A percentile compares a stretch with the other conserved stretches of the same genome.
Evolutionary conservation across 2,888 invertebrate species (phyloP).

Genomic region (Dorcus parallelipipedus): DNA sequence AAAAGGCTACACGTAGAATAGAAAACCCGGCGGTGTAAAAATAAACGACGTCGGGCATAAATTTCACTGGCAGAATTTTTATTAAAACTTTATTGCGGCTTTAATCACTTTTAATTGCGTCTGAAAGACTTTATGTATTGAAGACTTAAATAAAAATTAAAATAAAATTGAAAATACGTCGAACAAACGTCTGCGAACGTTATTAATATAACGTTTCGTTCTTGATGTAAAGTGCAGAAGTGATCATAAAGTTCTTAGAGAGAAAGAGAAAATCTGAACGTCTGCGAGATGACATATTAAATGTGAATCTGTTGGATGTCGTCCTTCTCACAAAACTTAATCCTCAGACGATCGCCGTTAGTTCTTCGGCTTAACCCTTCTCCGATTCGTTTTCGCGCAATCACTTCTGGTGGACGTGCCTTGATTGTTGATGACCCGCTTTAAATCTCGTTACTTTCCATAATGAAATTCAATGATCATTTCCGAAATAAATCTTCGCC

Average conservation of each 20-base stretch:
- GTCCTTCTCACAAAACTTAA: slow-evolving; percentile 16
- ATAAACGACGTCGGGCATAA: too few relatives aligned
- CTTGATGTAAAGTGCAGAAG: slow-evolving; percentile 3
- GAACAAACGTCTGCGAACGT: too few relatives aligned
- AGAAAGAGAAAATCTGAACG: slow-evolving; percentile 4
- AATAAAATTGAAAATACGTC: too few relatives aligned
- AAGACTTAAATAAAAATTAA: background rate
- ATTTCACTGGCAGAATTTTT: too few relatives aligned
- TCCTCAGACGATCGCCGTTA: slow-evolving; percentile 22
- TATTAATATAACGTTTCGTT: too few relatives aligned
- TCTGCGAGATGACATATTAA: slow-evolving; percentile 21
- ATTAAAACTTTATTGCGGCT: too few relatives aligned
- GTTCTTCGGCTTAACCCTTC: slow-evolving; percentile 23
- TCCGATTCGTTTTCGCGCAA: slow-evolving; percentile 23
- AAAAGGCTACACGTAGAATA: too few relatives aligned
- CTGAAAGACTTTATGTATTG: slow-evolving; percentile 16
- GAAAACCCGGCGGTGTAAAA: too few relatives aligned
- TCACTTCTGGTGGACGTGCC: slow-evolving; percentile 7
- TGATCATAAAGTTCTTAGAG: slow-evolving; percentile 27
- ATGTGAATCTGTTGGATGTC: slow-evolving; percentile 16
- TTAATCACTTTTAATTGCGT: background rate
- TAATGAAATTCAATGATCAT: slow-evolving; percentile 19
- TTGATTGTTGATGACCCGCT: slow-evolving; percentile 14
- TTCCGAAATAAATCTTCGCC: slow-evolving; percentile 11
- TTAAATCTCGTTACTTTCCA: slow-evolving; percentile 18